phyloP scores from a whole-genome alignment of 37 sponge, comb jelly and placozoan genomes.

The Crambe crambe region DNA sequence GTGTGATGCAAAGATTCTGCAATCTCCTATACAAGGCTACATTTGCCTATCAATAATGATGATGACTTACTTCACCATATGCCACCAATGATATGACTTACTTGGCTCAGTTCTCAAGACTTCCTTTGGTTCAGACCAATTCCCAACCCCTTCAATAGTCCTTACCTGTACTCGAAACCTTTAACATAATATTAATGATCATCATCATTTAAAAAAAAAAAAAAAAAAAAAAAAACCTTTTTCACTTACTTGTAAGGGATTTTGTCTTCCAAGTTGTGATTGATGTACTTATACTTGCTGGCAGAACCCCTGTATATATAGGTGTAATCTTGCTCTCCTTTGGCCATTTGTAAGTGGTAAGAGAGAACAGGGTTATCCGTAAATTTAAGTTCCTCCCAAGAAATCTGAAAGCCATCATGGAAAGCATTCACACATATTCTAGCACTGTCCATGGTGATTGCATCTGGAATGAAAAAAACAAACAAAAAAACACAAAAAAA shows the following conservation, averaged over 20 bases:
- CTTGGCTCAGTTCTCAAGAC: constrained; percentile 33
- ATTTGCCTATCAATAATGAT: too few species aligned
- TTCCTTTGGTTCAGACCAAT: constrained; percentile 31
- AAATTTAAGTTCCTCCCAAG: constrained; percentile 47
- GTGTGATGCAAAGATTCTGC: too few species aligned
- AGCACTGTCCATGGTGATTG: not conserved
- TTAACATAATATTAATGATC: not conserved
- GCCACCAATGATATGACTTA: not conserved
- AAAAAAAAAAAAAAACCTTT: too few species aligned
- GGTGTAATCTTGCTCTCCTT: not conserved
- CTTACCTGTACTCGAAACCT: constrained; percentile 51
- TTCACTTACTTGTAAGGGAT: not conserved
- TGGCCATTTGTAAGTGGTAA: constrained; percentile 43
- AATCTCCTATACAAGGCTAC: too few species aligned
- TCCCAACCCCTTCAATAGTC: constrained; percentile 46
- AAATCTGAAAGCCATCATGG: constrained; percentile 50
- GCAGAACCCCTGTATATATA: constrained; percentile 27
- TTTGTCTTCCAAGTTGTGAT: constrained; percentile 3
- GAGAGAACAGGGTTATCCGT: constrained; percentile 36
- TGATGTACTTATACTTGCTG: constrained; percentile 56
- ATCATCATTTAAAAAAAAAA: not conserved
- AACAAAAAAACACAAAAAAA: too few species aligned
- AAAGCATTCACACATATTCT: constrained; percentile 18
- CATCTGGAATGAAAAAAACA: not conserved
- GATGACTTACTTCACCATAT: too few species aligned